Percentiles rank a stretch among this genome's conserved stretches.
These are phyloP conservation scores for Rhodinocichla rosea DNA, from an alignment of 2,113 vertebrate species.

Conservation along the genomic window DNA sequence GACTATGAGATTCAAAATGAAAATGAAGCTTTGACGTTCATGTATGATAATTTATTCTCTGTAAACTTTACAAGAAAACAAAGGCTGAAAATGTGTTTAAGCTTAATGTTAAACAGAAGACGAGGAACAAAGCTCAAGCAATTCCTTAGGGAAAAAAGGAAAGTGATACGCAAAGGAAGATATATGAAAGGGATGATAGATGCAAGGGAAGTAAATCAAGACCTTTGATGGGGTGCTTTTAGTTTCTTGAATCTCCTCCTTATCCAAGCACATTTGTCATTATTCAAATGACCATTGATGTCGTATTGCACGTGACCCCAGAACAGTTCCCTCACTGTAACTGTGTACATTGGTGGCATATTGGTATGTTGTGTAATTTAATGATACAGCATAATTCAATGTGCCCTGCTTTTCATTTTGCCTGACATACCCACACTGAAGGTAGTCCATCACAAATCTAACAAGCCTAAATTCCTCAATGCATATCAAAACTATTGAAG, in stretches of 20 bases:
- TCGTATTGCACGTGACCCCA: background rate
- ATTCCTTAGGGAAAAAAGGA: background rate
- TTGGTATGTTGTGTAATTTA: background rate
- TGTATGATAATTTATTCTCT: background rate
- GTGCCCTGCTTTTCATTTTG: background rate
- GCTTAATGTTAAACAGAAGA: background rate
- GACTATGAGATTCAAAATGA: background rate
- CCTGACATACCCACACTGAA: background rate
- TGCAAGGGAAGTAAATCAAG: background rate
- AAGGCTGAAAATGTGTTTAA: background rate
- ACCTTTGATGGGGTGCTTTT: background rate
- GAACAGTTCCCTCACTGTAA: background rate
- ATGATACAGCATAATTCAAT: background rate
- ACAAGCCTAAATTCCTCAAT: background rate
- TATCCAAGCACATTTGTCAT: background rate
- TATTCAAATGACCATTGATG: background rate
- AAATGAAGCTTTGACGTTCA: background rate
- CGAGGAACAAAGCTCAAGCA: background rate
- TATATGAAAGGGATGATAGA: background rate
- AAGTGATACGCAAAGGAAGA: background rate
- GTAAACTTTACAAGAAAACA: background rate
- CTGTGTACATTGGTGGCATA: background rate
- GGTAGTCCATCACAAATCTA: background rate
- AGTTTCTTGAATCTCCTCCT: background rate
- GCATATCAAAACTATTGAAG: background rate